A percentile compares a stretch with the other conserved stretches of the same genome.
phyloP scores from a whole-genome alignment of 2,888 invertebrate species.

The Siphlonurus alternatus region DNA sequence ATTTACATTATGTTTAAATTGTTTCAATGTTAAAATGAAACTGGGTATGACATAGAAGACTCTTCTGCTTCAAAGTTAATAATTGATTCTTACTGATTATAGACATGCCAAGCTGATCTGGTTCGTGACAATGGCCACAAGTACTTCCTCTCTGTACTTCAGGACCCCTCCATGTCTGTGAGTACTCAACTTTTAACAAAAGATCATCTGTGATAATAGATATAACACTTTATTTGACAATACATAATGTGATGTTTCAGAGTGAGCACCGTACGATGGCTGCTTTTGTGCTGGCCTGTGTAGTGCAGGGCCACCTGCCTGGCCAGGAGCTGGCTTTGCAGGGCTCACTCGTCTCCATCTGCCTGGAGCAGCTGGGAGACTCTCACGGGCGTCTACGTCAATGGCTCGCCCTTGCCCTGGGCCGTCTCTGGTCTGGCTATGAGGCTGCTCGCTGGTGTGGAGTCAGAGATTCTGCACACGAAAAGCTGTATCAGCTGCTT shows the following conservation, averaged over 20 bases:
- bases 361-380: conserved; percentile 74
- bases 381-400: conserved; percentile 47
- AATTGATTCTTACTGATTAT: too few relatives aligned
- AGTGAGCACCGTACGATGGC: conserved; percentile 81
- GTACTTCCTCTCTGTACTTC: conserved; percentile 83
- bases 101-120: conserved; percentile 88
- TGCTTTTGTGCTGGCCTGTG: conserved; percentile 85
- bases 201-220: conserved; percentile 9
- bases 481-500: conserved; percentile 71
- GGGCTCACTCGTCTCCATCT: conserved; percentile 77
- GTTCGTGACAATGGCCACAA: conserved; percentile 88
- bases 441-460: conserved; percentile 88
- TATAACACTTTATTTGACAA: conserved; percentile 5
- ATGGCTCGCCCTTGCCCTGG: conserved; percentile 89
- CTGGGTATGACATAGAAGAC: too few relatives aligned
- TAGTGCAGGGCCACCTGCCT: conserved; percentile 73
- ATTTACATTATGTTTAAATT: conserved; percentile 13
- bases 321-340: conserved; percentile 86
- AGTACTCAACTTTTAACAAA: too few relatives aligned
- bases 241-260: conserved; percentile 23
- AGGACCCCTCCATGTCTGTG: conserved; percentile 69
- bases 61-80: too few relatives aligned
- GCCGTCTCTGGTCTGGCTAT: conserved; percentile 76
- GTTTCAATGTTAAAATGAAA: too few relatives aligned
- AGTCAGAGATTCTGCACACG: conserved; percentile 89